phyloP scores from a whole-genome alignment of 2,113 vertebrate species.

The Caracal caracal region DNA sequence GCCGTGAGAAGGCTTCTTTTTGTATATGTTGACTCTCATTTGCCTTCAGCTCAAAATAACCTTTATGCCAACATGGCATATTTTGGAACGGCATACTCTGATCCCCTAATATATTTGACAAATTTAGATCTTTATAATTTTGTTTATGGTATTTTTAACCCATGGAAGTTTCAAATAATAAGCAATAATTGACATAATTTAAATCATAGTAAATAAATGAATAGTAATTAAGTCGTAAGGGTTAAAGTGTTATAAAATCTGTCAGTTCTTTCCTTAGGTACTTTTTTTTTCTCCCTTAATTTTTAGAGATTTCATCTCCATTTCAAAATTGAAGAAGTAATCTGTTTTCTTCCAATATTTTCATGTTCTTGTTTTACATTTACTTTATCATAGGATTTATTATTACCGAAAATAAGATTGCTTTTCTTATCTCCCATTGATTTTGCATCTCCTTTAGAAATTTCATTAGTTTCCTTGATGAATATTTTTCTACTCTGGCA shows the following conservation, averaged over 20 bases:
- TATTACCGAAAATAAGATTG: not conserved
- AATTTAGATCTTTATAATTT: not conserved
- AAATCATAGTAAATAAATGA: not conserved
- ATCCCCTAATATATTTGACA: not conserved
- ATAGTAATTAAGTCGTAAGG: not conserved
- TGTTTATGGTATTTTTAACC: conserved; percentile 10
- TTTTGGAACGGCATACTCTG: not conserved
- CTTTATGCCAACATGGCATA: not conserved
- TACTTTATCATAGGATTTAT: not conserved
- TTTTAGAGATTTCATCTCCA: not conserved
- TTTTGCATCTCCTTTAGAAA: conserved; percentile 17
- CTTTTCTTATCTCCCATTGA: not conserved
- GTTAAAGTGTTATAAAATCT: not conserved
- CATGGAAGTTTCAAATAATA: not conserved
- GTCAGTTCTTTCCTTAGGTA: not conserved
- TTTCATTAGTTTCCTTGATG: conserved; percentile 8
- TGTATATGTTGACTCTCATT: not conserved
- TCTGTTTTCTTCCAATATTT: not conserved
- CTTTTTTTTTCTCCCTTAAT: not conserved
- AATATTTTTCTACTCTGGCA: not conserved
- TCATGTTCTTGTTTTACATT: not conserved
- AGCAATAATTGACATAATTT: not conserved
- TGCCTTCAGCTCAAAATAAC: not conserved
- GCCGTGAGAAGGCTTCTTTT: not conserved
- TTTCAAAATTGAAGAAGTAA: not conserved